Evolutionary conservation across 2,888 invertebrate species (phyloP).

Genomic region (Cynaeus angustus): DNA sequence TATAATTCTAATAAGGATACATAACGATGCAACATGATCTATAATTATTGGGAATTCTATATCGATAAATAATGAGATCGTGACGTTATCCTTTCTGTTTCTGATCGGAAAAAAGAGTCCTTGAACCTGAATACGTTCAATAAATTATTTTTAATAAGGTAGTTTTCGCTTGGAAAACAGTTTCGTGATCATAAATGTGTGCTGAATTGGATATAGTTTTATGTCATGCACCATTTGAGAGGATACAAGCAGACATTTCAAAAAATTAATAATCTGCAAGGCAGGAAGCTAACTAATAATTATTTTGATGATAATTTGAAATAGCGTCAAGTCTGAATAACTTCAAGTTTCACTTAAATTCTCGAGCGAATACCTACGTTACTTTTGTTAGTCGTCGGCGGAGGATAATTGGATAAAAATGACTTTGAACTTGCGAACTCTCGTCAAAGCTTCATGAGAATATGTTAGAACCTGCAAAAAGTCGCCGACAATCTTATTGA

Average conservation of each 20-base stretch:
- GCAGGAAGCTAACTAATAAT: too few species aligned
- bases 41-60: constrained; percentile 28
- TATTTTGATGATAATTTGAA: too few species aligned
- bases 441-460: constrained; percentile 34
- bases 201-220: background rate
- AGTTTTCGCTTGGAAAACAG: constrained; percentile 9
- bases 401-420: constrained; percentile 34
- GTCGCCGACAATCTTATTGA: constrained; percentile 37
- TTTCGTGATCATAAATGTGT: constrained; percentile 12
- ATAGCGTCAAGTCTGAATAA: too few species aligned
- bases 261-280: background rate
- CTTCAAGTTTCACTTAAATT: too few species aligned
- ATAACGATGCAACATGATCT: constrained; percentile 18
- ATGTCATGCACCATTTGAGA: background rate
- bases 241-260: background rate
- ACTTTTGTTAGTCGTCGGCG: constrained; percentile 1
- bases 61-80: constrained; percentile 32
- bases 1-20: constrained; percentile 19
- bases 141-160: constrained; percentile 23
- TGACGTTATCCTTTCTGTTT: constrained; percentile 25
- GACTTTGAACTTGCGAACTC: constrained; percentile 41
- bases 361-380: background rate
- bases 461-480: constrained; percentile 24
- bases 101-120: constrained; percentile 11
- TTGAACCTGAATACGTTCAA: constrained; percentile 16